phyloP scores from a whole-genome alignment of 1,140 invertebrate species.

The Sweltsa coloradensis region DNA sequence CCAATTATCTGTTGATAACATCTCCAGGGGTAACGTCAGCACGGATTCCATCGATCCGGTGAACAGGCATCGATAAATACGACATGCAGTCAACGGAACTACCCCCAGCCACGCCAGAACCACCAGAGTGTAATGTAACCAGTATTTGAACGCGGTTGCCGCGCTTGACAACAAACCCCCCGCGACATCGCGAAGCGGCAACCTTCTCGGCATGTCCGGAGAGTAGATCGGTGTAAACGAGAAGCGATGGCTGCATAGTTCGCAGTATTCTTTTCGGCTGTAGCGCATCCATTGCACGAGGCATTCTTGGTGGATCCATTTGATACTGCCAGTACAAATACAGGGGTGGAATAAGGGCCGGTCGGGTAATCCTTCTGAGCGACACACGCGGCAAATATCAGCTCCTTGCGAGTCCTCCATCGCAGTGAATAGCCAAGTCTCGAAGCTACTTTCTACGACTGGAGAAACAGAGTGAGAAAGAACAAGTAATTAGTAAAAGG shows the following conservation, averaged over 20 bases:
- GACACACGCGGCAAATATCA: conserved; percentile 96
- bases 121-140: conserved; percentile 93
- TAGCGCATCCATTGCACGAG: conserved; percentile 86
- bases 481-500: no score
- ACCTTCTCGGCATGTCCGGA: conserved; percentile 93
- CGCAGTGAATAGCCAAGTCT: conserved; percentile 6
- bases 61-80: conserved; percentile 87
- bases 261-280: conserved; percentile 97
- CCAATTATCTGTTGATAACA: conserved; percentile 87
- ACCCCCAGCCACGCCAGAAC: conserved; percentile 96
- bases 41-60: conserved; percentile 73
- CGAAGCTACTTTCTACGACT: no score
- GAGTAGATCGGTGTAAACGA: conserved; percentile 99
- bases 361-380: conserved; percentile 78
- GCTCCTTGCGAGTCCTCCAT: conserved; percentile 37
- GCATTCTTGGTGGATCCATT: conserved; percentile 95
- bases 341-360: conserved; percentile 94
- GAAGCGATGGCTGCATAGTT: conserved; percentile 94
- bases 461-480: no score
- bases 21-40: conserved; percentile 78
- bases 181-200: conserved; percentile 83
- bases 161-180: conserved; percentile 81
- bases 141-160: conserved; percentile 83
- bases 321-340: conserved; percentile 97
- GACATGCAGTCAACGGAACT: conserved; percentile 92